These are phyloP conservation scores for Zelleria hepariella DNA, from an alignment of 2,888 invertebrate genomes.

Conservation along the genomic window DNA sequence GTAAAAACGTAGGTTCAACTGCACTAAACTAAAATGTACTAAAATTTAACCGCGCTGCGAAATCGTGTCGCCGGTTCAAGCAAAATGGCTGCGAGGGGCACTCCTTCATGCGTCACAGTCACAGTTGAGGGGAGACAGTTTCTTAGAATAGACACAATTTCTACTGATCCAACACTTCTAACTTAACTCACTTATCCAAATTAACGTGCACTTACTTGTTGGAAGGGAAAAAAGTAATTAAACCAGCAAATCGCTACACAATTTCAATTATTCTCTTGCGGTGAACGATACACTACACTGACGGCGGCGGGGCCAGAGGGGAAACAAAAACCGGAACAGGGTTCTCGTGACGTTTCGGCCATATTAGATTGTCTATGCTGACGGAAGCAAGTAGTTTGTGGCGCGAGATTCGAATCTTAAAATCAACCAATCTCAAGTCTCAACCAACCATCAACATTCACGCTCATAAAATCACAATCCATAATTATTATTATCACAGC, in stretches of 20 bases:
- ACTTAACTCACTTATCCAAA: conserved; percentile 45
- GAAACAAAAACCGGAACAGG: conserved; percentile 70
- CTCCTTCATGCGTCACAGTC: conserved; percentile 76
- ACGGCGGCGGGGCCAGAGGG: conserved; percentile 70
- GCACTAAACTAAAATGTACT: not conserved
- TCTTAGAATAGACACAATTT: conserved; percentile 30
- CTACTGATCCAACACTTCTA: conserved; percentile 27
- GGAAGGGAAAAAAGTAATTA: conserved; percentile 68
- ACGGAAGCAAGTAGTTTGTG: conserved; percentile 5
- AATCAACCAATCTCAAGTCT: not conserved
- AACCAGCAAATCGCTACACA: conserved; percentile 70
- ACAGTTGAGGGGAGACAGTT: conserved; percentile 42
- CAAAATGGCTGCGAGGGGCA: conserved; percentile 68
- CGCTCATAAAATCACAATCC: too few species aligned
- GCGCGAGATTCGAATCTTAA: conserved; percentile 8
- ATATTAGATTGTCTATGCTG: conserved; percentile 32
- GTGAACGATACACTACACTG: conserved; percentile 71
- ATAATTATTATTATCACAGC: too few species aligned
- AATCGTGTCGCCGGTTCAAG: conserved; percentile 69
- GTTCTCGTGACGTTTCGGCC: conserved; percentile 59
- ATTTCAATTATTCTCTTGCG: conserved; percentile 70
- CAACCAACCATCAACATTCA: too few species aligned
- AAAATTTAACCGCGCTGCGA: conserved; percentile 47
- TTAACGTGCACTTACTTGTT: conserved; percentile 66
- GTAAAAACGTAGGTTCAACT: not conserved